Conservation (phyloP, 2,797 vertebrate species). For the Poecilia gillii region DNA sequence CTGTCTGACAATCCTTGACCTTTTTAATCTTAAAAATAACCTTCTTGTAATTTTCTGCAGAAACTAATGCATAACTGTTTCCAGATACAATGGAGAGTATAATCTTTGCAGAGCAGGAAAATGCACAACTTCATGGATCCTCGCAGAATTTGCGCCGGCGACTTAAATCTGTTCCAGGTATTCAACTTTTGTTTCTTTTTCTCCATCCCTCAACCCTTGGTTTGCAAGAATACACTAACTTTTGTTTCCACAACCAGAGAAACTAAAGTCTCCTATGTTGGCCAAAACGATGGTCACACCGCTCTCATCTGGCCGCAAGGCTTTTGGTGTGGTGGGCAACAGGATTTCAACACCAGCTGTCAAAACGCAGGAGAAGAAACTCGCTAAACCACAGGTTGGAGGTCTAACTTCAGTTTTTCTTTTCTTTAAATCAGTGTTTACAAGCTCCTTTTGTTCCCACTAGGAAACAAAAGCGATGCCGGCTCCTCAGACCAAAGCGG, state of each 20-base stretch:
- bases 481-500: slow-evolving; percentile 37
- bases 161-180: slow-evolving; percentile 75
- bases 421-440: not conserved
- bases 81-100: slow-evolving; percentile 65
- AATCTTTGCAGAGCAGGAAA: slow-evolving; percentile 65
- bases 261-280: slow-evolving; percentile 51
- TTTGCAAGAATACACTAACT: not conserved
- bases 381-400: slow-evolving; percentile 60
- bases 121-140: slow-evolving; percentile 47
- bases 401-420: not conserved
- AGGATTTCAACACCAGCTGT: slow-evolving; percentile 46
- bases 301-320: slow-evolving; percentile 62
- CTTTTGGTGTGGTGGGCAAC: slow-evolving; percentile 68
- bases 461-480: slow-evolving; percentile 62
- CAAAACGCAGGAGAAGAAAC: slow-evolving; percentile 55
- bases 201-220: not conserved
- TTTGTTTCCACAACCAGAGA: slow-evolving; percentile 43
- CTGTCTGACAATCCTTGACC: not conserved
- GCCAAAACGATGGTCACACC: slow-evolving; percentile 57
- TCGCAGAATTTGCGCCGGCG: slow-evolving; percentile 57
- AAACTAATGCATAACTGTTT: slow-evolving; percentile 1
- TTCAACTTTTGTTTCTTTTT: not conserved
- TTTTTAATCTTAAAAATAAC: no score
- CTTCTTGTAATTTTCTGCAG: not conserved
- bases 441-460: not conserved